phyloP scores from a whole-genome alignment of 2,797 vertebrate species.

The Bovichtus variegatus region DNA sequence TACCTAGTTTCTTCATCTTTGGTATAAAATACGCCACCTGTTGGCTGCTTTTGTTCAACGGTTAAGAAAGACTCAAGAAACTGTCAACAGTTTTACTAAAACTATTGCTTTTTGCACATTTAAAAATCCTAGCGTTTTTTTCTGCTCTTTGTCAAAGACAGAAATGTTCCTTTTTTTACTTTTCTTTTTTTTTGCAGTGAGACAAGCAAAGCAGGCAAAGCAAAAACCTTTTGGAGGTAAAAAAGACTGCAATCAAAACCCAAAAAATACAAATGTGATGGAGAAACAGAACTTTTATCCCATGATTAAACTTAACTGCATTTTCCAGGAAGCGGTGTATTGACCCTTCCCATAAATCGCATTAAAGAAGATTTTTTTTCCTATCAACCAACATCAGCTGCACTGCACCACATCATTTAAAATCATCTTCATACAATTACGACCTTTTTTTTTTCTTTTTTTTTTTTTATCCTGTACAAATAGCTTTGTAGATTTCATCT shows the following conservation, averaged over 20 bases:
- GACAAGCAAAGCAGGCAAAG: slow-evolving; percentile 97
- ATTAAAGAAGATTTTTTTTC: slow-evolving; percentile 71
- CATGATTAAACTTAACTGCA: slow-evolving; percentile 86
- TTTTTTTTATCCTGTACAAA: slow-evolving; percentile 91
- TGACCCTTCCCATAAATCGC: slow-evolving; percentile 49
- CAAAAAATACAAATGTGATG: slow-evolving; percentile 88
- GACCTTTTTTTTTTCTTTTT: slow-evolving; percentile 82
- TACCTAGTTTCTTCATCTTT: slow-evolving; percentile 97
- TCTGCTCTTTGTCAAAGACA: slow-evolving; percentile 63
- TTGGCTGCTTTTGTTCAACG: slow-evolving; percentile 95
- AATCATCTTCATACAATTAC: slow-evolving; percentile 95
- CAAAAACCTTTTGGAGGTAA: slow-evolving; percentile 88
- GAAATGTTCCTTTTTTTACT: slow-evolving; percentile 64
- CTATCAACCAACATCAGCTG: slow-evolving; percentile 82
- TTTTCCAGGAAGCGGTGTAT: slow-evolving; percentile 79
- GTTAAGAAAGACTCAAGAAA: slow-evolving; percentile 98
- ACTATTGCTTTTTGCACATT: slow-evolving; percentile 95
- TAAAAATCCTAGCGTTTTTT: slow-evolving; percentile 86
- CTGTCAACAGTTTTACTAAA: slow-evolving; percentile 98
- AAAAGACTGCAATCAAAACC: slow-evolving; percentile 88
- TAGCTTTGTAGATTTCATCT: slow-evolving; percentile 86
- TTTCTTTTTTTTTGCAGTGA: slow-evolving; percentile 91
- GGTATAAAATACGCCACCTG: slow-evolving; percentile 99
- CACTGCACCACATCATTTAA: slow-evolving; percentile 91
- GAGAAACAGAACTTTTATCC: slow-evolving; percentile 86